These are phyloP conservation scores for Bursaphelenchus mucronatus DNA, from an alignment of 1,140 invertebrate genomes.

Conservation along the genomic window DNA sequence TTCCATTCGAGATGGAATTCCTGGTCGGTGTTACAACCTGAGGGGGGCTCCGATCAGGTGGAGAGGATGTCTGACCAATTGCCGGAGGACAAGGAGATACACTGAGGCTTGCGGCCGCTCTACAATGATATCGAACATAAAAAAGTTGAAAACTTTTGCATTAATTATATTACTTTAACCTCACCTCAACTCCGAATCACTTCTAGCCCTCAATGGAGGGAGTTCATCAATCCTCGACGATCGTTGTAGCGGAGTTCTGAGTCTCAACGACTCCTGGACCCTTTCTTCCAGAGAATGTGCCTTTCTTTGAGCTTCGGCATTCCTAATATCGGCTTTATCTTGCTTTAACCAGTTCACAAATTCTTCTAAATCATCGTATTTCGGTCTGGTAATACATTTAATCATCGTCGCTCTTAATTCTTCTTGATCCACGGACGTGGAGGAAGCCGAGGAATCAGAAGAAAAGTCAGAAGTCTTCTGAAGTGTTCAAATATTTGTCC, in stretches of 20 bases:
- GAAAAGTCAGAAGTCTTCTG: slow-evolving; percentile 8
- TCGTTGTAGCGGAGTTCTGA: slow-evolving; percentile 1
- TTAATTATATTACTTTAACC: not conserved
- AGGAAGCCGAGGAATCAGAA: not conserved
- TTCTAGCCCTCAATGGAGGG: slow-evolving; percentile 13
- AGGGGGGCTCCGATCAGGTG: not conserved
- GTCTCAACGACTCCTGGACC: not conserved
- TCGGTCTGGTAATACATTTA: slow-evolving; percentile 21
- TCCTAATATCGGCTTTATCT: not conserved
- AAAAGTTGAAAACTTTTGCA: not conserved
- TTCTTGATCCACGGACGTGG: not conserved
- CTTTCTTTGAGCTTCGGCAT: not conserved
- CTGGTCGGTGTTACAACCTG: not conserved
- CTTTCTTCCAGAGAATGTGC: not conserved
- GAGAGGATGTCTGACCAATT: not conserved
- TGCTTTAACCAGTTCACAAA: slow-evolving; percentile 23
- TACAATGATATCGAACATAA: not conserved
- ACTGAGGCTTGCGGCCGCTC: not conserved
- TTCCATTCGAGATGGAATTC: slow-evolving; percentile 1
- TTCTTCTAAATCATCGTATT: slow-evolving; percentile 27
- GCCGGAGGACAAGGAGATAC: not conserved
- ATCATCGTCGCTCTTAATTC: slow-evolving; percentile 19
- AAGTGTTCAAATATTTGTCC: not conserved
- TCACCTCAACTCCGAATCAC: not conserved
- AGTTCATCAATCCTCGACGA: not conserved